phyloP scores from a whole-genome alignment of 2,888 invertebrate genomes.

The Pyrgus malvae region DNA sequence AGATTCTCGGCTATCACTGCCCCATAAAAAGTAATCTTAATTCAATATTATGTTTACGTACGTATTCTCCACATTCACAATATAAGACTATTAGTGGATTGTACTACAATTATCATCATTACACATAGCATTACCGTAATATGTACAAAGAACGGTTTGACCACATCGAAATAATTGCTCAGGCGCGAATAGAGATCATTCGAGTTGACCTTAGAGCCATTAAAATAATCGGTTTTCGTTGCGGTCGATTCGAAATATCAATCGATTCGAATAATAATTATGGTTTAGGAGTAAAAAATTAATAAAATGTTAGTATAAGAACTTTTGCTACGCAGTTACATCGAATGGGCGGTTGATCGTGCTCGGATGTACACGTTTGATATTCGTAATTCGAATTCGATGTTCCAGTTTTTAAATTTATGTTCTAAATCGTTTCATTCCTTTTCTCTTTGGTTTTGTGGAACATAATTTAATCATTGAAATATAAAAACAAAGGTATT shows the following conservation, averaged over 20 bases:
- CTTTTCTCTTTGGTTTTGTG: conserved; percentile 1
- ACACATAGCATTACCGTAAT: background rate
- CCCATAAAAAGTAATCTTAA: too few species aligned
- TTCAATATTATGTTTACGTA: too few species aligned
- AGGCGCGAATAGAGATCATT: background rate
- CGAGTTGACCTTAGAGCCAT: conserved; percentile 11
- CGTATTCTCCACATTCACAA: too few species aligned
- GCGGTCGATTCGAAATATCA: conserved; percentile 10
- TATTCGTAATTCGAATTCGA: conserved; percentile 32
- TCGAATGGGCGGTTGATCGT: conserved; percentile 42
- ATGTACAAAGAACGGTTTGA: background rate
- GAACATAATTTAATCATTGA: too few species aligned
- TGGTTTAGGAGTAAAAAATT: conserved; percentile 37
- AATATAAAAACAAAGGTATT: too few species aligned
- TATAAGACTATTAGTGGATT: background rate
- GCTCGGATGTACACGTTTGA: conserved; percentile 37
- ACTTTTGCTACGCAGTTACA: conserved; percentile 40
- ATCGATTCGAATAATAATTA: conserved; percentile 39
- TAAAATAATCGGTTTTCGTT: conserved; percentile 16
- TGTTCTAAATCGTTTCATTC: conserved; percentile 23
- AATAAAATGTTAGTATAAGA: conserved; percentile 32
- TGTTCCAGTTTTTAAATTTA: conserved; percentile 39
- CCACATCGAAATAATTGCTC: background rate
- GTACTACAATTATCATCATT: conserved; percentile 8
- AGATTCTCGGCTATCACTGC: too few species aligned